Percentiles rank a stretch among this genome's conserved stretches.
Conservation (phyloP, 2,797 vertebrate genomes). For the Eulemur mongoz region DNA sequence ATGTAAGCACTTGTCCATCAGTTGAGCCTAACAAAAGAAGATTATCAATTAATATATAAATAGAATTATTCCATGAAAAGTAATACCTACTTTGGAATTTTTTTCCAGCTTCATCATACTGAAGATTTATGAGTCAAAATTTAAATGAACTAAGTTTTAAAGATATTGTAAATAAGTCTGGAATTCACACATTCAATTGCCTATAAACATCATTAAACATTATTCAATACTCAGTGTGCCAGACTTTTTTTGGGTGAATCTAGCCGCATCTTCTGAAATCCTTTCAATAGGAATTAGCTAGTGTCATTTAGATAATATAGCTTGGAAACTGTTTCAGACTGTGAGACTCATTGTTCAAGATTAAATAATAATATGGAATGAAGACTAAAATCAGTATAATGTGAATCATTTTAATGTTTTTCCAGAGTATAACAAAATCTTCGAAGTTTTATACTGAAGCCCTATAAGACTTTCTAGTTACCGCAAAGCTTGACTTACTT, state of each 20-base stretch:
- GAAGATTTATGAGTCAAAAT: constrained; percentile 66
- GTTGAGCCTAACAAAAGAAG: constrained; percentile 63
- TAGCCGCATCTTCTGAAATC: constrained; percentile 32
- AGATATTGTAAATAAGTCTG: constrained; percentile 60
- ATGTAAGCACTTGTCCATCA: constrained; percentile 58
- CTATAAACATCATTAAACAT: constrained; percentile 69
- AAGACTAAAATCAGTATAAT: not conserved
- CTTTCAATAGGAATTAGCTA: constrained; percentile 18
- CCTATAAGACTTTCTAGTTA: not conserved
- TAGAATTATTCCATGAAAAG: constrained; percentile 66
- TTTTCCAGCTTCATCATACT: constrained; percentile 48
- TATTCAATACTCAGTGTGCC: constrained; percentile 61
- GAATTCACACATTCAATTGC: constrained; percentile 44
- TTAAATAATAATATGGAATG: not conserved
- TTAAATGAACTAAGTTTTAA: constrained; percentile 62
- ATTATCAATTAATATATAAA: constrained; percentile 64
- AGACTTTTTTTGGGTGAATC: constrained; percentile 55
- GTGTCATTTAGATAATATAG: not conserved
- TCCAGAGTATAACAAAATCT: not conserved
- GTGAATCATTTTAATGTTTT: constrained; percentile 15
- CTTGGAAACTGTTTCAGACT: not conserved
- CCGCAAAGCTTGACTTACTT: not conserved
- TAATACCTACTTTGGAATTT: constrained; percentile 49
- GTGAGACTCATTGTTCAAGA: not conserved
- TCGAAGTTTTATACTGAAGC: not conserved